phyloP scores from a whole-genome alignment of 2,113 vertebrate genomes.

The Equus quagga region DNA sequence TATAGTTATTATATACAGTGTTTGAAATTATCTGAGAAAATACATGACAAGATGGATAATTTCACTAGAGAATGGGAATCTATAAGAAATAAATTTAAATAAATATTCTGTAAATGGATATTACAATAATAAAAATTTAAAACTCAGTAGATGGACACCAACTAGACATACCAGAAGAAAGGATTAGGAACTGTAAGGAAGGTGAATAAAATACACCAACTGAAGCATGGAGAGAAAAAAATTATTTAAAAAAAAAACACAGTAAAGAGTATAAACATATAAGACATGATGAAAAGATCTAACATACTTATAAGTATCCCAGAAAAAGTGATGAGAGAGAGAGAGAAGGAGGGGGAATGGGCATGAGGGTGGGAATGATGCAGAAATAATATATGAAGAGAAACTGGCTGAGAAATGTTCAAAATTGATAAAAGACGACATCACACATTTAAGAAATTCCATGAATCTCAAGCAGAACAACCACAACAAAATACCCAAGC shows the following conservation, averaged over 20 bases:
- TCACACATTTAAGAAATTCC: neutral
- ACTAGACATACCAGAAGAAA: neutral
- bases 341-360: neutral
- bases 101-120: neutral
- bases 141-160: neutral
- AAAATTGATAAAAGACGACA: neutral
- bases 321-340: neutral
- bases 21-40: neutral
- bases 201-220: neutral
- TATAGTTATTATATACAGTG: neutral
- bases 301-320: neutral
- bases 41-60: neutral
- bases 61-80: neutral
- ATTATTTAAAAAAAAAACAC: neutral
- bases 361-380: neutral
- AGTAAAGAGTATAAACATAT: neutral
- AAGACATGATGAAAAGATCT: neutral
- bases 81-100: neutral
- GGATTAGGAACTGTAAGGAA: neutral
- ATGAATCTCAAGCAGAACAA: neutral
- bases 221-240: neutral
- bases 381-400: neutral
- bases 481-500: neutral
- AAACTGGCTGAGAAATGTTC: neutral
- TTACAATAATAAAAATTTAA: neutral